These are phyloP conservation scores for Lates japonicus DNA, from an alignment of 2,797 vertebrate genomes.

Conservation along the genomic window DNA sequence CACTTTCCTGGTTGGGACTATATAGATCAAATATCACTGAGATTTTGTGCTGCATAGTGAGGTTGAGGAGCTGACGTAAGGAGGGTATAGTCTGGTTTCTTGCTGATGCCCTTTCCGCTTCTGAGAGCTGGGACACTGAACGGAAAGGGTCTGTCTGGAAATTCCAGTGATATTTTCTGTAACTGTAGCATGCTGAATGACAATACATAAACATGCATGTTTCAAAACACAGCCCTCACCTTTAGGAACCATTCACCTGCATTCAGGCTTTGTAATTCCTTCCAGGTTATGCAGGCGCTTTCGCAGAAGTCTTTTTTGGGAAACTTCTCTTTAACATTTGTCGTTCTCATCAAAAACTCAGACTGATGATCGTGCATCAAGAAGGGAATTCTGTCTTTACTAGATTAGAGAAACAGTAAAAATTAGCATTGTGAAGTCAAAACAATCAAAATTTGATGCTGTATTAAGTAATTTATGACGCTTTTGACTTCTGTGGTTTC, in stretches of 20 bases:
- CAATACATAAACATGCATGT: background rate
- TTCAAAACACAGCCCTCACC: constrained; percentile 81
- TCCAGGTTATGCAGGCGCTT: constrained; percentile 86
- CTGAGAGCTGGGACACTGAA: constrained; percentile 82
- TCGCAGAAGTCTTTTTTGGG: constrained; percentile 44
- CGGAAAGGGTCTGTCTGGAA: constrained; percentile 90
- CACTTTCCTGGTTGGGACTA: constrained; percentile 75
- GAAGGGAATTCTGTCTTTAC: constrained; percentile 90
- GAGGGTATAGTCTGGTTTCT: constrained; percentile 85
- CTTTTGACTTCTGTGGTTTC: background rate
- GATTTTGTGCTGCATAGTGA: constrained; percentile 84
- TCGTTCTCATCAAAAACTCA: constrained; percentile 89
- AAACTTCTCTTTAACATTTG: constrained; percentile 86
- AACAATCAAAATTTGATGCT: background rate
- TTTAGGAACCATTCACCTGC: constrained; percentile 94
- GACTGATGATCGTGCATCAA: constrained; percentile 91
- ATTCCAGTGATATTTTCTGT: constrained; percentile 12
- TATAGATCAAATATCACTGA: constrained; percentile 93
- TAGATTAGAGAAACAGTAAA: constrained; percentile 59
- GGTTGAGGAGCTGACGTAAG: constrained; percentile 83
- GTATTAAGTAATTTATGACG: background rate
- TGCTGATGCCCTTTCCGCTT: constrained; percentile 71
- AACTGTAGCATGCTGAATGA: background rate
- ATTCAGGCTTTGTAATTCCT: constrained; percentile 87
- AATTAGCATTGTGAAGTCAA: background rate